These are phyloP conservation scores for Microplitis demolitor DNA, from an alignment of 1,140 invertebrate species.

Conservation along the genomic window DNA sequence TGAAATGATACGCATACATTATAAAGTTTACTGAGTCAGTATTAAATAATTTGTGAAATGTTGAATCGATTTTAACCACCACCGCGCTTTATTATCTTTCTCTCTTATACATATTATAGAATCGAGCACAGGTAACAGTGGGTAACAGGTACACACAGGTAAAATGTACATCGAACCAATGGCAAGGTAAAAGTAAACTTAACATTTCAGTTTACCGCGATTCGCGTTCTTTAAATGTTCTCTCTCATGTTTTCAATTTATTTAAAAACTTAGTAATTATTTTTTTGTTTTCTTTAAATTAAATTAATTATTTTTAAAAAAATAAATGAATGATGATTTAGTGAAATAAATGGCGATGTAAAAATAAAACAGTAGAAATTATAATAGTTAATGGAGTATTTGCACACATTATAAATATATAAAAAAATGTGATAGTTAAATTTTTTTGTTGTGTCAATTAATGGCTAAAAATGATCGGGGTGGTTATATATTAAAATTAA, in stretches of 20 bases:
- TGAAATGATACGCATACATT: conserved; percentile 1
- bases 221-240: conserved; percentile 20
- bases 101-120: conserved; percentile 17
- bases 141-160: conserved; percentile 37
- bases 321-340: too few relatives aligned
- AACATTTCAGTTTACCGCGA: conserved; percentile 39
- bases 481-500: neutral
- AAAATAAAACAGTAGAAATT: too few relatives aligned
- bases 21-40: conserved; percentile 2
- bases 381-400: too few relatives aligned
- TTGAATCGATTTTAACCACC: conserved; percentile 48
- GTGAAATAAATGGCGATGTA: too few relatives aligned
- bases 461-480: neutral
- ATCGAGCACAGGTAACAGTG: conserved; percentile 11
- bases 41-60: neutral
- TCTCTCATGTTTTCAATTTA: neutral
- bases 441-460: too few relatives aligned
- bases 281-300: neutral
- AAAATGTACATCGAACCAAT: conserved; percentile 42
- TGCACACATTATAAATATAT: too few relatives aligned
- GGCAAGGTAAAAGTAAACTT: conserved; percentile 52
- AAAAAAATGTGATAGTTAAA: too few relatives aligned
- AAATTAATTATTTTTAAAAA: too few relatives aligned
- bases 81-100: conserved; percentile 31
- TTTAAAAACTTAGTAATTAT: neutral